A percentile compares a stretch with the other conserved stretches of the same genome.
Conservation (phyloP, 2,113 vertebrate genomes). For the Apteryx mantelli region DNA sequence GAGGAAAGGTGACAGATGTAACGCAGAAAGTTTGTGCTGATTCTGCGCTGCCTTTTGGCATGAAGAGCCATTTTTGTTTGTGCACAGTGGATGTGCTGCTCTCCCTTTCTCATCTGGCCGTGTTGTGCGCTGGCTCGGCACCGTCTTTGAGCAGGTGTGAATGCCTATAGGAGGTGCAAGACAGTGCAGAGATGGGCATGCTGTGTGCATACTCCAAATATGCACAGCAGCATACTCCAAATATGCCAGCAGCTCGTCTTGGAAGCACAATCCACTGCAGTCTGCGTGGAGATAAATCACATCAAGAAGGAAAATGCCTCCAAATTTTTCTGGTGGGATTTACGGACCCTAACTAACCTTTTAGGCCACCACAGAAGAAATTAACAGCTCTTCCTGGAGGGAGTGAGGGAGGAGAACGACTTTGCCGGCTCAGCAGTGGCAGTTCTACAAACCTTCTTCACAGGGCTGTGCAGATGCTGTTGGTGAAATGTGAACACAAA, state of each 20-base stretch:
- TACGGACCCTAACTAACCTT: background rate
- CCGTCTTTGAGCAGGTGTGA: background rate
- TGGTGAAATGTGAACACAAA: background rate
- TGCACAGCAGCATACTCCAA: no score
- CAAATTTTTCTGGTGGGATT: background rate
- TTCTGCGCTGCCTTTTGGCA: background rate
- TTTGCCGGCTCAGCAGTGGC: constrained; percentile 55
- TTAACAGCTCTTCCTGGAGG: background rate
- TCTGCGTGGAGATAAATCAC: background rate
- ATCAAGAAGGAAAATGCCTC: background rate
- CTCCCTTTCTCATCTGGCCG: background rate
- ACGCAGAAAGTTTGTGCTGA: background rate
- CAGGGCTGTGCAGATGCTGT: background rate
- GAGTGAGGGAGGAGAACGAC: background rate
- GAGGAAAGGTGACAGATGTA: background rate
- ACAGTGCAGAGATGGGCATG: no score
- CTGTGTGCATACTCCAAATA: no score
- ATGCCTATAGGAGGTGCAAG: background rate
- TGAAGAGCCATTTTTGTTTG: background rate
- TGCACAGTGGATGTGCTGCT: no score
- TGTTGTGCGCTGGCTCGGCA: no score
- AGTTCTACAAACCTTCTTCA: constrained; percentile 23
- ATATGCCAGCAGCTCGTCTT: no score
- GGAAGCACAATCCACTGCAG: background rate
- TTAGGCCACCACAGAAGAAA: background rate